Evolutionary conservation across 35 echinoderm and acorn worm genomes (phyloP).

Genomic region (Nesometra sesokonis): DNA sequence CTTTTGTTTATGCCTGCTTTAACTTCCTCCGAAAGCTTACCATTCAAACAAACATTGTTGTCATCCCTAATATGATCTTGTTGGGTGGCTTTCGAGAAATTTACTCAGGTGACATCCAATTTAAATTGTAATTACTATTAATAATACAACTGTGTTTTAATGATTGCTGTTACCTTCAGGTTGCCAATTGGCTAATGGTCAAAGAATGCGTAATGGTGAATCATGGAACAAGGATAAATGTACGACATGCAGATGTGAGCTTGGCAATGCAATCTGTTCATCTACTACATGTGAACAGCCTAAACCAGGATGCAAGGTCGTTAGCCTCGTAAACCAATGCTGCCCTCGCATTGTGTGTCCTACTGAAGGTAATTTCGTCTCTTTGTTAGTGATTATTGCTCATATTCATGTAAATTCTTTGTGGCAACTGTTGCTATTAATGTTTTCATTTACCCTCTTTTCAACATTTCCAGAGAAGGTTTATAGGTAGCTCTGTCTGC

Average conservation of each 20-base stretch:
- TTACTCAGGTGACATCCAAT: too few species aligned
- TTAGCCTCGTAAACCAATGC: slow-evolving; percentile 13
- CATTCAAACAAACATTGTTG: too few species aligned
- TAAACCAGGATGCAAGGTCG: slow-evolving; percentile 20
- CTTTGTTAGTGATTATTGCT: neutral
- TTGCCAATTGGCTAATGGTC: neutral
- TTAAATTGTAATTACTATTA: neutral
- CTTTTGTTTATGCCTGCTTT: too few species aligned
- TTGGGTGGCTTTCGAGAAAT: too few species aligned
- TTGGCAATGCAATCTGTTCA: slow-evolving; percentile 9
- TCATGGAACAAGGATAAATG: slow-evolving; percentile 39
- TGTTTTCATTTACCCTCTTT: too few species aligned
- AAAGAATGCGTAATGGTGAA: slow-evolving; percentile 15
- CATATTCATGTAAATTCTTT: too few species aligned
- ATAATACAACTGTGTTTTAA: neutral
- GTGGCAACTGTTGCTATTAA: too few species aligned
- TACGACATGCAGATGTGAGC: slow-evolving; percentile 32
- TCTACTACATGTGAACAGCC: slow-evolving; percentile 15
- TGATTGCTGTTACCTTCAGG: neutral
- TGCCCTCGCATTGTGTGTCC: slow-evolving; percentile 23
- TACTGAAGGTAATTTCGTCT: neutral
- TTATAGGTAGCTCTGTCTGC: too few species aligned
- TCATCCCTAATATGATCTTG: too few species aligned
- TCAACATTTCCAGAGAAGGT: too few species aligned
- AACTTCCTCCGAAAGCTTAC: too few species aligned